Conservation (phyloP, 2,797 vertebrate genomes). For the Psittacula derbiana region DNA sequence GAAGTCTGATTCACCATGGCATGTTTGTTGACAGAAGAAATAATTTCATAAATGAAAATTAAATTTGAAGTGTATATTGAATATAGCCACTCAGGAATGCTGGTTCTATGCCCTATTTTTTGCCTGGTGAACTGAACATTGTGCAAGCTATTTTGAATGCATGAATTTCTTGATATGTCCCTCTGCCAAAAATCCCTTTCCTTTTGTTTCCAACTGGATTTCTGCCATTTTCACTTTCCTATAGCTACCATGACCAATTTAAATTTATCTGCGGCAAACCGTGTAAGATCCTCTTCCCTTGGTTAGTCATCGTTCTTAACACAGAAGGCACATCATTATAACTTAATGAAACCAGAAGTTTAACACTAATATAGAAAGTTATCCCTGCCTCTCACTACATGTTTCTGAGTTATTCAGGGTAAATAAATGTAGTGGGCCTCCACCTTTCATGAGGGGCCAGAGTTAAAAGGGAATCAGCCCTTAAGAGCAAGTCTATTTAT, state of each 20-base stretch:
- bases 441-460: background rate
- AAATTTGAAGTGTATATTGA: background rate
- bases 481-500: background rate
- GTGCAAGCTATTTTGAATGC: background rate
- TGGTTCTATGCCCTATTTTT: background rate
- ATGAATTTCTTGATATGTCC: background rate
- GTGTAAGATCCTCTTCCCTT: background rate
- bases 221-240: background rate
- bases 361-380: background rate
- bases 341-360: background rate
- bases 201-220: background rate
- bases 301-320: background rate
- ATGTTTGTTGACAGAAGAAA: background rate
- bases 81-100: background rate
- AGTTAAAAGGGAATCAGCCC: background rate
- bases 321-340: background rate
- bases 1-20: background rate
- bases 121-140: background rate
- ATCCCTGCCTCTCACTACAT: background rate
- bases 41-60: background rate
- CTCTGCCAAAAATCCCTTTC: background rate
- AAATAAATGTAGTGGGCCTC: background rate
- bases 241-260: fast-evolving
- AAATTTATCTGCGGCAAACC: background rate
- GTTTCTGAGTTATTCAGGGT: background rate